These are phyloP conservation scores for Chauna torquata DNA, from an alignment of 2,113 vertebrate genomes.

Conservation along the genomic window DNA sequence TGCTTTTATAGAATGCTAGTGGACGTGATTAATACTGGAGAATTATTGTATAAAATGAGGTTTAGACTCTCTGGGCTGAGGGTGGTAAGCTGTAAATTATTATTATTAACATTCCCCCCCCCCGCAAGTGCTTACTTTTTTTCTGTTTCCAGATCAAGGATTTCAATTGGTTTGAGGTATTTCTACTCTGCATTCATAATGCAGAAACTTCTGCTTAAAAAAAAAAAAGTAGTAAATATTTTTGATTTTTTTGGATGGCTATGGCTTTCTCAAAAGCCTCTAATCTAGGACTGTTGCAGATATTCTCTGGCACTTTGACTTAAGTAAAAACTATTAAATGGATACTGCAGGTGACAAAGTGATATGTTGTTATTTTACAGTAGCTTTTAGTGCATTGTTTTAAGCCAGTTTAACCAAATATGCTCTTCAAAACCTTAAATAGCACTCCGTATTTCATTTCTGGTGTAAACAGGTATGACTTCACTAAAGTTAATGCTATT, in stretches of 20 bases:
- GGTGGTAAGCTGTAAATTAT: background rate
- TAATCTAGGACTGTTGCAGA: background rate
- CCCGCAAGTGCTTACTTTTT: background rate
- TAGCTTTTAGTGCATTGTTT: background rate
- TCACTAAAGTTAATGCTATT: background rate
- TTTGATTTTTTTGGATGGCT: background rate
- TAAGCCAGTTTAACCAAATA: background rate
- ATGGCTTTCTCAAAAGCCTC: background rate
- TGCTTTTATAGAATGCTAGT: slow-evolving; percentile 21
- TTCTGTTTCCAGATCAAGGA: background rate
- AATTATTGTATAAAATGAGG: slow-evolving; percentile 28
- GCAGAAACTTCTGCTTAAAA: background rate
- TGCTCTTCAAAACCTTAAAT: background rate
- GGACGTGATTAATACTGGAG: slow-evolving; percentile 23
- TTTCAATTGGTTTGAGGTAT: background rate
- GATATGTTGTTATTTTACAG: background rate
- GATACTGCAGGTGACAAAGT: background rate
- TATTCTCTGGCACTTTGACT: background rate
- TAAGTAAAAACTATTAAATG: background rate
- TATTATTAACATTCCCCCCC: background rate
- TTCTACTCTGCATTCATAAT: background rate
- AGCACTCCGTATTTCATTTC: background rate
- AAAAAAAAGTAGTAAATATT: background rate
- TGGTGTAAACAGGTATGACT: background rate
- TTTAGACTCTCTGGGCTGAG: background rate